A percentile compares a stretch with the other conserved stretches of the same genome.
Evolutionary conservation across 2,113 vertebrate species (phyloP).

Genomic region (Prionailurus bengalensis): DNA sequence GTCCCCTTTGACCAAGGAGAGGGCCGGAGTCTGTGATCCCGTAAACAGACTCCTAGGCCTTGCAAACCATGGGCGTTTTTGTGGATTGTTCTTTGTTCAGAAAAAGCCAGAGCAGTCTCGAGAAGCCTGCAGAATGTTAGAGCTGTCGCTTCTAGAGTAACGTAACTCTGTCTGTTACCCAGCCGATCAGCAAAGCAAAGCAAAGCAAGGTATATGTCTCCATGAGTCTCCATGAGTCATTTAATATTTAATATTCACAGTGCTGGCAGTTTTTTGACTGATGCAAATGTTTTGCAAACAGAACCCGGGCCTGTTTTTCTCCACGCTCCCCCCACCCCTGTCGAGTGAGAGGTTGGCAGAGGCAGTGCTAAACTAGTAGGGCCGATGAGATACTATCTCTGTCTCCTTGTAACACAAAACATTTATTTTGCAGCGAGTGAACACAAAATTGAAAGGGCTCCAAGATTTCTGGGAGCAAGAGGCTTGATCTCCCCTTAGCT

Average conservation of each 20-base stretch:
- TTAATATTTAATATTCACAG: slow-evolving; percentile 77
- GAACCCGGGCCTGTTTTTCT: slow-evolving; percentile 77
- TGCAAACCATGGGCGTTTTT: slow-evolving; percentile 73
- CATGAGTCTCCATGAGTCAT: slow-evolving; percentile 80
- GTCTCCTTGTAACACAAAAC: slow-evolving; percentile 76
- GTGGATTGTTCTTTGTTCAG: slow-evolving; percentile 81
- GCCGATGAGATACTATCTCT: slow-evolving; percentile 75
- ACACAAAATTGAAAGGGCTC: slow-evolving; percentile 75
- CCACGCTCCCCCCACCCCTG: not conserved
- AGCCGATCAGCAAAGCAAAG: slow-evolving; percentile 61
- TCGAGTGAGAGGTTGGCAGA: slow-evolving; percentile 71
- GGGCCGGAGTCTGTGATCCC: slow-evolving; percentile 43
- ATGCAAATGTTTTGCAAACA: slow-evolving; percentile 84
- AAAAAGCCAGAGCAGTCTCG: slow-evolving; percentile 65
- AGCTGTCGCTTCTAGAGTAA: slow-evolving; percentile 75
- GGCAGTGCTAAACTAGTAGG: slow-evolving; percentile 54
- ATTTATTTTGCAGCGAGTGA: slow-evolving; percentile 79
- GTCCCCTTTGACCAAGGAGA: slow-evolving; percentile 56
- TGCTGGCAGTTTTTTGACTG: slow-evolving; percentile 77
- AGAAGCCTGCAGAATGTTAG: slow-evolving; percentile 81
- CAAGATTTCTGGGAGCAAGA: slow-evolving; percentile 70
- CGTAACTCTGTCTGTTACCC: slow-evolving; percentile 55
- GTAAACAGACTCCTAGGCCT: slow-evolving; percentile 64
- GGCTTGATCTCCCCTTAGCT: slow-evolving; percentile 33
- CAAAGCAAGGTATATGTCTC: slow-evolving; percentile 74